Conservation (phyloP, 1,140 invertebrate species). For the Tenebrio molitor region DNA sequence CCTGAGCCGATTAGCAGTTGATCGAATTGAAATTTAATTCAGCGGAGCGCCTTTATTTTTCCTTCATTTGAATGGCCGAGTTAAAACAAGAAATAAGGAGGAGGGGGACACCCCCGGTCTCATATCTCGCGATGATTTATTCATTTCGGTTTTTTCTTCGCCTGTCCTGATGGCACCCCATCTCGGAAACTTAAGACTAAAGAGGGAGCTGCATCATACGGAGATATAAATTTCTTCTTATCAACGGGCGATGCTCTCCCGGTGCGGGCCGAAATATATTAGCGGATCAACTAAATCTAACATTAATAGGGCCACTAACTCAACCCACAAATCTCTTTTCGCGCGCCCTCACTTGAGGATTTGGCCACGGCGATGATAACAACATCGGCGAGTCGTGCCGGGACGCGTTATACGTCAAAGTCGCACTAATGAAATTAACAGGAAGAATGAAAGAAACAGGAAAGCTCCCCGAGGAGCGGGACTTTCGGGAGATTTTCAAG, state of each 20-base stretch:
- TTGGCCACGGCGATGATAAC: slow-evolving; percentile 9
- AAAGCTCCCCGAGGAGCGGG: too few relatives aligned
- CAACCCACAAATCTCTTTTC: slow-evolving; percentile 35
- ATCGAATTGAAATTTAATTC: slow-evolving; percentile 20
- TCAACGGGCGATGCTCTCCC: background rate
- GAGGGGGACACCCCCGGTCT: background rate
- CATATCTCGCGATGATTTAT: slow-evolving; percentile 25
- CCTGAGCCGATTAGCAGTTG: slow-evolving; percentile 4
- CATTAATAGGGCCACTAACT: slow-evolving; percentile 35
- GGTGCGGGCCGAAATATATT: slow-evolving; percentile 32
- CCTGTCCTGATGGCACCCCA: slow-evolving; percentile 8
- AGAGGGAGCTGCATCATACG: slow-evolving; percentile 1
- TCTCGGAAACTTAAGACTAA: slow-evolving; percentile 9
- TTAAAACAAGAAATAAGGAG: slow-evolving; percentile 12
- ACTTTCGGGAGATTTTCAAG: too few relatives aligned
- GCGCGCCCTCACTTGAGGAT: slow-evolving; percentile 4
- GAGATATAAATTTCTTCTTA: slow-evolving; percentile 34
- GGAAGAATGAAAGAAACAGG: too few relatives aligned
- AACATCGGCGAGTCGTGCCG: background rate
- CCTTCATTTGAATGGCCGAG: background rate
- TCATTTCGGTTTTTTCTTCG: slow-evolving; percentile 28
- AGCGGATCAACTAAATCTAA: slow-evolving; percentile 34
- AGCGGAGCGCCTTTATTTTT: background rate
- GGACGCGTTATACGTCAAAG: background rate
- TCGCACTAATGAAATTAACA: background rate